Percentiles rank a stretch among this genome's conserved stretches.
Conservation (phyloP, 1,140 invertebrate species). For the Ceratosolen solmsi region DNA sequence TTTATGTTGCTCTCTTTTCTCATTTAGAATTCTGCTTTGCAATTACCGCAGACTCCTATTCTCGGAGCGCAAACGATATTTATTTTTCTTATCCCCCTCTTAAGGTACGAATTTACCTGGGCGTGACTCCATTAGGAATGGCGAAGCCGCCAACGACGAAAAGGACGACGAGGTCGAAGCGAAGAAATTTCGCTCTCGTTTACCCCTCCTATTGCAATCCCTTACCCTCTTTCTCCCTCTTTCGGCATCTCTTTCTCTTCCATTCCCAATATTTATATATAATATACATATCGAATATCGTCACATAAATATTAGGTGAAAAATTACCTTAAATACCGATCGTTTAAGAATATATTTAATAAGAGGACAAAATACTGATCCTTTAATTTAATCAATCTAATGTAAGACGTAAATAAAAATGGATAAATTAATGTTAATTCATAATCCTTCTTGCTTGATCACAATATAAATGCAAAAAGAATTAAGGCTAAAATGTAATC, state of each 20-base stretch:
- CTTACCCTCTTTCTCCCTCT: conserved; percentile 31
- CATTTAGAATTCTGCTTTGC: conserved; percentile 42
- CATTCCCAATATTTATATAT: not conserved
- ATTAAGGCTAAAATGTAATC: conserved; percentile 18
- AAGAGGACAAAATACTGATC: conserved; percentile 50
- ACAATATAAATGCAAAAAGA: not conserved
- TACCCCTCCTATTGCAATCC: not conserved
- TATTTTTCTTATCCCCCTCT: conserved; percentile 52
- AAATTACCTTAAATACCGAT: conserved; percentile 61
- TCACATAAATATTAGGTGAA: conserved; percentile 57
- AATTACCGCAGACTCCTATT: conserved; percentile 20
- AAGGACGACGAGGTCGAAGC: conserved; percentile 13
- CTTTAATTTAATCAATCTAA: conserved; percentile 59
- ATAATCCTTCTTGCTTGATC: conserved; percentile 20
- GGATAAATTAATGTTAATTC: conserved; percentile 4
- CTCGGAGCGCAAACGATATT: conserved; percentile 40
- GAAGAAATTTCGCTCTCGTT: conserved; percentile 54
- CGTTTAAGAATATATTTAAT: conserved; percentile 62
- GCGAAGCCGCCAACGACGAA: conserved; percentile 42
- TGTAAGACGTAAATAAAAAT: conserved; percentile 33
- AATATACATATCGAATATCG: not conserved
- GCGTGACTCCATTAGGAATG: conserved; percentile 59
- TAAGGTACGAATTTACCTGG: conserved; percentile 50
- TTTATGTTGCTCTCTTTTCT: conserved; percentile 18
- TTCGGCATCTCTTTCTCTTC: conserved; percentile 48